These are phyloP conservation scores for Oscheius sp. DNA, from an alignment of 1,140 invertebrate genomes.

Conservation along the genomic window DNA sequence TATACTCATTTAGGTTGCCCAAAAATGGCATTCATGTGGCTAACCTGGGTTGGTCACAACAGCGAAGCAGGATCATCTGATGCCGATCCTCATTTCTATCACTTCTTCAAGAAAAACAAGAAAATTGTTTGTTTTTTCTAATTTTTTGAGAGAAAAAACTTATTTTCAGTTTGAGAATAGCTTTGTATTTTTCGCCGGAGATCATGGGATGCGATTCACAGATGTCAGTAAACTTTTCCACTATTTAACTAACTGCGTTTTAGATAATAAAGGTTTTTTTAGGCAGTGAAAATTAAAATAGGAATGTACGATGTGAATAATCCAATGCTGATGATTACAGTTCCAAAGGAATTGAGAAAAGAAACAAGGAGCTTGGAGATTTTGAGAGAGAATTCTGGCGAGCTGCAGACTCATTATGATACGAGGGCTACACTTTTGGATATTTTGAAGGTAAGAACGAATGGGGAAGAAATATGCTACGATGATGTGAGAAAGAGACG, in stretches of 20 bases:
- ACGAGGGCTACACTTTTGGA: constrained; percentile 34
- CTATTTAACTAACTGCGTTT: too few relatives aligned
- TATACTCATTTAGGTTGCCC: too few relatives aligned
- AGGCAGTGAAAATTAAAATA: constrained; percentile 11
- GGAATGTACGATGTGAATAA: constrained; percentile 33
- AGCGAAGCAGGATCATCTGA: neutral
- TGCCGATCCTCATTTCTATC: neutral
- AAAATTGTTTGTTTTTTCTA: neutral
- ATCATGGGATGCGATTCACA: too few relatives aligned
- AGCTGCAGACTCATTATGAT: constrained; percentile 41
- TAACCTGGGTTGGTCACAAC: constrained; percentile 14
- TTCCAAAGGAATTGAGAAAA: constrained; percentile 28
- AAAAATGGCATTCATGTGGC: constrained; percentile 21
- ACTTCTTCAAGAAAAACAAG: constrained; percentile 13
- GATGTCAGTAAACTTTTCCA: too few relatives aligned
- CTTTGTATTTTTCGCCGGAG: constrained; percentile 31
- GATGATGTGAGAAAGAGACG: too few relatives aligned
- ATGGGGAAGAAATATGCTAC: too few relatives aligned
- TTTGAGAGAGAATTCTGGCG: constrained; percentile 21
- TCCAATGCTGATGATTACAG: constrained; percentile 29
- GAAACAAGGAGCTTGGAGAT: neutral
- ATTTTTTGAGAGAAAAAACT: too few relatives aligned
- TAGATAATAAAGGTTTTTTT: too few relatives aligned
- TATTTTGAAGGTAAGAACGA: constrained; percentile 22
- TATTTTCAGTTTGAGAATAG: constrained; percentile 37